These are phyloP conservation scores for Saccostrea cuccullata DNA, from an alignment of 1,140 invertebrate species.

Conservation along the genomic window DNA sequence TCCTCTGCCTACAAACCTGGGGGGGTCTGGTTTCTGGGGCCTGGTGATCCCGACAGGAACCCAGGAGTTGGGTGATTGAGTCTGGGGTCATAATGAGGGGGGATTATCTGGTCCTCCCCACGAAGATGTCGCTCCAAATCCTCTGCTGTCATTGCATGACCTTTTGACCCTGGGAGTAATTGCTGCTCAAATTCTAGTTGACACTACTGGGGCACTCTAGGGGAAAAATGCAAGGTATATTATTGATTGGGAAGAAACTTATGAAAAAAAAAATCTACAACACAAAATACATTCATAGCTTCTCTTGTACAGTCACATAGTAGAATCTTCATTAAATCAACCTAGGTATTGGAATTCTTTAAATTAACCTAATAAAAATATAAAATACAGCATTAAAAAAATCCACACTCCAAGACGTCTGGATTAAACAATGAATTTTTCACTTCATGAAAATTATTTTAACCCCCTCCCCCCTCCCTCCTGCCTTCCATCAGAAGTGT, in stretches of 20 bases:
- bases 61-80: conserved; percentile 28
- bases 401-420: too few species aligned
- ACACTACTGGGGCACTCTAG: neutral
- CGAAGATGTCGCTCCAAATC: conserved; percentile 75
- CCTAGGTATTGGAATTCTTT: too few species aligned
- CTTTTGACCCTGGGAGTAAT: conserved; percentile 58
- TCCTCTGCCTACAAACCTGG: neutral
- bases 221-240: neutral
- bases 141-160: conserved; percentile 73
- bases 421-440: too few species aligned
- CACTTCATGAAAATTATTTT: neutral
- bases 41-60: conserved; percentile 30
- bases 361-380: too few species aligned
- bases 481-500: too few species aligned
- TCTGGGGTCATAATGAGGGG: conserved; percentile 22
- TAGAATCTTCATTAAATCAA: too few species aligned
- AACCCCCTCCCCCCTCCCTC: neutral
- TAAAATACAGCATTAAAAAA: too few species aligned
- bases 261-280: too few species aligned
- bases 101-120: conserved; percentile 60
- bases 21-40: conserved; percentile 26
- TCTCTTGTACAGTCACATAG: too few species aligned
- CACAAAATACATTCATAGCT: too few species aligned
- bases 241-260: too few species aligned
- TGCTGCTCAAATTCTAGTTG: conserved; percentile 68